Evolutionary conservation across 2,113 vertebrate species (phyloP).

Genomic region (Hipposideros armiger): DNA sequence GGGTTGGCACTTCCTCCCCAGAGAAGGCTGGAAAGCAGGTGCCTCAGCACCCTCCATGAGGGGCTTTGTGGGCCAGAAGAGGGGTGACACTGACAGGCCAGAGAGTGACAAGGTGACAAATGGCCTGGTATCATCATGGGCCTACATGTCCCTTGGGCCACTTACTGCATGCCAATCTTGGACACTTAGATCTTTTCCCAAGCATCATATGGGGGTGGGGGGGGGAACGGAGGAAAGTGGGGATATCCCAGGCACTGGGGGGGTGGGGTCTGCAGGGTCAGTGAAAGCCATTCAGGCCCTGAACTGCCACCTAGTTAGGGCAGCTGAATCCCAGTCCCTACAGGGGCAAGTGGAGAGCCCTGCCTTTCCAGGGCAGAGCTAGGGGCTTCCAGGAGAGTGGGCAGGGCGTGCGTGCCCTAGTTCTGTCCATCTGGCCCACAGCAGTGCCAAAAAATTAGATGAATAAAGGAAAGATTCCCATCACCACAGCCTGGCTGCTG

Average conservation of each 20-base stretch:
- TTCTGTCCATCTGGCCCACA: neutral
- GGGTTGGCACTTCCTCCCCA: neutral
- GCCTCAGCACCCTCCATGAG: neutral
- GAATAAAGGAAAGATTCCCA: neutral
- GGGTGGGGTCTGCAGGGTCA: neutral
- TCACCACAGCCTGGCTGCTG: neutral
- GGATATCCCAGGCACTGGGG: neutral
- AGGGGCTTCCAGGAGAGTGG: neutral
- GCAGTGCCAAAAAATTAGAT: fast-evolving
- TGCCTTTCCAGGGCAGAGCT: neutral
- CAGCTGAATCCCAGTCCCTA: neutral
- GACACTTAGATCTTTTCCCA: neutral
- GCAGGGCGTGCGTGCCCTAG: neutral
- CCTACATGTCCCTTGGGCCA: neutral
- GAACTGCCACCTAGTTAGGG: fast-evolving
- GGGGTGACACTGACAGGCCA: neutral
- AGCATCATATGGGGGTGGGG: neutral
- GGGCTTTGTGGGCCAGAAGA: neutral
- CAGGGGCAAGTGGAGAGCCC: neutral
- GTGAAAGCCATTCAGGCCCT: fast-evolving
- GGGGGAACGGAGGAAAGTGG: neutral
- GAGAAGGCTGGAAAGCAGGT: too few relatives aligned
- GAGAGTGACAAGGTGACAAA: neutral
- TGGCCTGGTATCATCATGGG: fast-evolving
- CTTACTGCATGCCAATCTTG: neutral